Base-by-base conservation (phyloP, 2,888 invertebrate species). In the Papilio demoleus region DNA sequence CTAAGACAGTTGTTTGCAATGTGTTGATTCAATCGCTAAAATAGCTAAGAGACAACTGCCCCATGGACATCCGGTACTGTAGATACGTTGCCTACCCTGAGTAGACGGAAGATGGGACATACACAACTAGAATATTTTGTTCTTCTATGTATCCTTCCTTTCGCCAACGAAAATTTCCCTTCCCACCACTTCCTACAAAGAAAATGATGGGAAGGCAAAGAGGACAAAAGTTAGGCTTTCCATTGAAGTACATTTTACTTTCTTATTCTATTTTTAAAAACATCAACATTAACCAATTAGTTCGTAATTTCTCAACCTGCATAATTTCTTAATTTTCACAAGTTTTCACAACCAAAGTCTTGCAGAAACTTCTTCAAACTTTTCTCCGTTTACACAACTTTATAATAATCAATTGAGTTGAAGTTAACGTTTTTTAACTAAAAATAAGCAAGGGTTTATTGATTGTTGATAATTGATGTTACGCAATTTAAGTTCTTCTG, bases 271-370 rank as follows among this genome's bases (percentile, higher is more conserved):
- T 2, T 42, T n/a, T 1, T 22, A 47, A 47, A 47, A 47, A 22
- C 11, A 14, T 27, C 14, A 14, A 50, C 11, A n/a, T 50, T 12
- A 11, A 22, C 4, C n/a, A n/a, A n/a, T 6, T 27, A 1, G n/a
- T 22, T 47, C 11, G 9, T 22, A 12, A 47, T 50, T 50, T 27
- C 36, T 50, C 19, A 14, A n/a, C 17, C 24, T 53, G 24, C 3
- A 11, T n/a, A 14, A 24, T 64, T 64, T 53, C 38, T 50, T 64
- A 53, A 53, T 24, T 64, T 64, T 53, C 5, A 24, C 38, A 64
- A 53, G 17, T 53, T 63, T 34, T 38, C 53, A 9, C 38, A 17
- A 12, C 1, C 24, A 53, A 36, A 19, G 31, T 31, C 42, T 58
- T n/a, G 5, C 34, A 12, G 27, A 34, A 59, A 42, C 45, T 45